These are phyloP conservation scores for Drosophila busckii DNA, from an alignment of 1,140 invertebrate genomes.

Conservation along the genomic window DNA sequence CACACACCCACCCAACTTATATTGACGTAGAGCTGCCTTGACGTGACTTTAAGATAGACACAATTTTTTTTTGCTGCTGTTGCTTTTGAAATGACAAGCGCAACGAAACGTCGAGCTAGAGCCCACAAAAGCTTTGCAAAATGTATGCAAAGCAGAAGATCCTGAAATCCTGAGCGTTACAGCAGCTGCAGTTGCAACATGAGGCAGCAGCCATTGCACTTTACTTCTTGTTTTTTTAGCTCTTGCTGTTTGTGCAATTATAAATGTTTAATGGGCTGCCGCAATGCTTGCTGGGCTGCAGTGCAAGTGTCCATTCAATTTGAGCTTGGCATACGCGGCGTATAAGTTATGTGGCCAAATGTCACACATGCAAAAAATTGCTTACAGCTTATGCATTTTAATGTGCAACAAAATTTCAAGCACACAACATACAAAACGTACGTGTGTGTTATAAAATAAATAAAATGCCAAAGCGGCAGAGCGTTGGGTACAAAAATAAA, in stretches of 20 bases:
- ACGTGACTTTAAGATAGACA: conserved; percentile 68
- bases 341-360: conserved; percentile 36
- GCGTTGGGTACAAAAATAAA: conserved; percentile 29
- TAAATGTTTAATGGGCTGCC: conserved; percentile 63
- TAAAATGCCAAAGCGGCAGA: conserved; percentile 40
- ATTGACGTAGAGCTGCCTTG: conserved; percentile 5
- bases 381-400: conserved; percentile 68
- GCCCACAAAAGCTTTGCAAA: conserved; percentile 10
- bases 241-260: conserved; percentile 48
- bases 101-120: conserved; percentile 4
- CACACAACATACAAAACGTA: too few relatives aligned
- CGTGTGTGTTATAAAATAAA: conserved; percentile 34
- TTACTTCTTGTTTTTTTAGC: conserved; percentile 9
- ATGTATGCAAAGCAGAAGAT: conserved; percentile 42
- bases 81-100: conserved; percentile 36
- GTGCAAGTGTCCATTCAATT: neutral
- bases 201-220: conserved; percentile 5
- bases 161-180: conserved; percentile 19
- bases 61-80: conserved; percentile 50
- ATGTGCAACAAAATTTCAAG: conserved; percentile 59
- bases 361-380: conserved; percentile 54
- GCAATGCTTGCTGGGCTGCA: too few relatives aligned
- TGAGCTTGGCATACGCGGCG: conserved; percentile 18
- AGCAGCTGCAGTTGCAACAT: conserved; percentile 20
- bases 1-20: neutral